Evolutionary conservation across 2,113 vertebrate species (phyloP).

Genomic region (Gasterosteus aculeatus): DNA sequence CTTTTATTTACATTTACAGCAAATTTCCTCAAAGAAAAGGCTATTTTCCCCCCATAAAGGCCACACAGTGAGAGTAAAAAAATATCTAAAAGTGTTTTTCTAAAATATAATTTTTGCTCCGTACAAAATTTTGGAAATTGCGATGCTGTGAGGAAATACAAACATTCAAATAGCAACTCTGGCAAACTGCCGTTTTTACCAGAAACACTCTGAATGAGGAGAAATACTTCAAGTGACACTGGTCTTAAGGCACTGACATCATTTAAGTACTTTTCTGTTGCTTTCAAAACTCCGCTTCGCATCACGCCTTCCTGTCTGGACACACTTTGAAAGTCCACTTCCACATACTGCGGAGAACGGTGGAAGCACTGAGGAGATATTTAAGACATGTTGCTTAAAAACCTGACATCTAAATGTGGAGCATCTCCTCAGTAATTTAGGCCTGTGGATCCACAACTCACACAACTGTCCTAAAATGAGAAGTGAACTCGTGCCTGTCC

Average conservation of each 20-base stretch:
- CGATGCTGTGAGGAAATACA: constrained; percentile 19
- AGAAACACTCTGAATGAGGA: constrained; percentile 49
- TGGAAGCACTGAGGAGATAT: constrained; percentile 16
- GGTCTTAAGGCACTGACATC: constrained; percentile 69
- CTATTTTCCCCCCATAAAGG: constrained; percentile 56
- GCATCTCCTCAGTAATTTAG: constrained; percentile 8
- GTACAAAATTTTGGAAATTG: constrained; percentile 47
- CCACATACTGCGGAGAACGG: constrained; percentile 1
- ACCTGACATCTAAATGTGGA: constrained; percentile 47
- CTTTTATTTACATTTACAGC: constrained; percentile 75
- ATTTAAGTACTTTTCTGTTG: constrained; percentile 75
- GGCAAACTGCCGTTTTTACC: constrained; percentile 27
- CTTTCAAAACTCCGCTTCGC: constrained; percentile 31
- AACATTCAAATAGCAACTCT: constrained; percentile 38
- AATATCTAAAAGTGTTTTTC: constrained; percentile 48
- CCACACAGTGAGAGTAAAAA: constrained; percentile 54
- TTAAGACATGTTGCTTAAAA: constrained; percentile 52
- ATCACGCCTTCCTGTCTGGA: constrained; percentile 27
- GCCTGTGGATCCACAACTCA: constrained; percentile 32
- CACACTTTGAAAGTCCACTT: constrained; percentile 31
- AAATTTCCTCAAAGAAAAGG: constrained; percentile 35
- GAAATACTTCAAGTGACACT: constrained; percentile 61
- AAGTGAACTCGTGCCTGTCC: background rate
- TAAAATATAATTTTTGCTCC: constrained; percentile 58
- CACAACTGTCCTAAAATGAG: constrained; percentile 9